Base-by-base conservation (phyloP, 2,113 vertebrate species). In the Eclectus roratus region DNA sequence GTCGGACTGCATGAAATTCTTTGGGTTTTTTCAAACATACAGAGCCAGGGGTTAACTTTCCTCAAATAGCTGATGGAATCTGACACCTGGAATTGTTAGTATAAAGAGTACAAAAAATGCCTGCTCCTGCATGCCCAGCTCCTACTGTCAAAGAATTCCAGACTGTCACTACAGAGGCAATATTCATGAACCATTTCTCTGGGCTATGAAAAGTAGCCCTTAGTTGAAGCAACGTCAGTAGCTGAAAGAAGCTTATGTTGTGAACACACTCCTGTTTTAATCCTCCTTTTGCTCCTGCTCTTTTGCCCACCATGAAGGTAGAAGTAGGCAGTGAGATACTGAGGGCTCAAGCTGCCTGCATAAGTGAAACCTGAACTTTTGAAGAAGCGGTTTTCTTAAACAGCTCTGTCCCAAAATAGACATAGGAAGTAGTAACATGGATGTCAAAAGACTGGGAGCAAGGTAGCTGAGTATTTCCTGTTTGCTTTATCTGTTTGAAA, bases 391-490 rank as follows among this genome's bases (percentile, higher is more conserved):
- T 91, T 87, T 61, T 56, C 76, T 69, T 28, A 11, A 76, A 64
- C 28, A 29, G 2, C 18, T 87, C 70, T 79, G 50, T 87, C 66
- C 69, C 53, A 15, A 76, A 81, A 79, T 2, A 84, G 72, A 14
- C 10, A 37, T 8, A 89, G 87, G 84, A 94, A 85, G 78, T 6
- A 79, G 60, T 12, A 89, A 78, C 47, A 65, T 46, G 76, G 41
- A 21, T 55, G 43, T 60, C 15, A 29, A 52, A 84, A 44, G 39
- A 3, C 52, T 44, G 77, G 83, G 41, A 71, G 52, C 33, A 18
- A 91, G 73, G 89, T 68, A 83, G 60, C 43, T 21, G 83, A 91
- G 39, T 21, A 9, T 91, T 80, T 93, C 94, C 91, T 91, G 43
- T 79, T 92, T 61, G 83, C 56, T 93, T 74, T 71, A 10, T 81